A percentile compares a stretch with the other conserved stretches of the same genome.
Evolutionary conservation across 2,888 invertebrate species (phyloP).

Genomic region (Portevinia maculata): DNA sequence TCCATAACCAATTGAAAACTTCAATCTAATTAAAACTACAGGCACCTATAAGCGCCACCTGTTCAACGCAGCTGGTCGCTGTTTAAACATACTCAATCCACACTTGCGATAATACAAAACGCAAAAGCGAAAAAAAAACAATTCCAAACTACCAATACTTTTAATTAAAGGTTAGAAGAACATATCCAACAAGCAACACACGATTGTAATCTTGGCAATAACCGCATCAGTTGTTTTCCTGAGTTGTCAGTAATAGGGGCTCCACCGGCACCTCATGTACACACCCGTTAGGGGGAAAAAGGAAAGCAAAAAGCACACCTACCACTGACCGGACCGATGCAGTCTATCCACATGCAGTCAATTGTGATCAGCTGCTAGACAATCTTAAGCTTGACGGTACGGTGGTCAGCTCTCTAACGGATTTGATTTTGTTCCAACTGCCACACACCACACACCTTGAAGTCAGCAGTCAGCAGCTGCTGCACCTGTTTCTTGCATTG

Average conservation of each 20-base stretch:
- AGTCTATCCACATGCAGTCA: conserved; percentile 18
- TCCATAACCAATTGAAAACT: no score
- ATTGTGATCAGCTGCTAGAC: conserved; percentile 65
- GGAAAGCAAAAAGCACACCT: conserved; percentile 4
- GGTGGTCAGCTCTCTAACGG: conserved; percentile 65
- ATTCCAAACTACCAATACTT: conserved; percentile 25
- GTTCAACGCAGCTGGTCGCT: conserved; percentile 33
- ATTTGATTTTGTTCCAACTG: conserved; percentile 54
- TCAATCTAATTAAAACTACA: no score
- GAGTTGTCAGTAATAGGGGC: conserved; percentile 29
- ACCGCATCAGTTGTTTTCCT: conserved; percentile 60
- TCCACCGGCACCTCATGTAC: background rate
- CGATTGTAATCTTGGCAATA: conserved; percentile 48
- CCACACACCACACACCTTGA: conserved; percentile 27
- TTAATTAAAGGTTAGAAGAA: conserved; percentile 56
- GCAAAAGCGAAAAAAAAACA: conserved; percentile 17
- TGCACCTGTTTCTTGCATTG: conserved; percentile 68
- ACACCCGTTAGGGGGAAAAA: conserved; percentile 33
- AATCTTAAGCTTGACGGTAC: conserved; percentile 38
- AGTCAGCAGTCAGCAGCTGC: conserved; percentile 45
- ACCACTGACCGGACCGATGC: conserved; percentile 17
- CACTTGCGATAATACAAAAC: conserved; percentile 4
- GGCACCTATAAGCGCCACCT: conserved; percentile 45
- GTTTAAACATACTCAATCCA: conserved; percentile 35
- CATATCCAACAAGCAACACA: conserved; percentile 25